Conservation (phyloP, 2,888 invertebrate species). For the Hololepta plana region DNA sequence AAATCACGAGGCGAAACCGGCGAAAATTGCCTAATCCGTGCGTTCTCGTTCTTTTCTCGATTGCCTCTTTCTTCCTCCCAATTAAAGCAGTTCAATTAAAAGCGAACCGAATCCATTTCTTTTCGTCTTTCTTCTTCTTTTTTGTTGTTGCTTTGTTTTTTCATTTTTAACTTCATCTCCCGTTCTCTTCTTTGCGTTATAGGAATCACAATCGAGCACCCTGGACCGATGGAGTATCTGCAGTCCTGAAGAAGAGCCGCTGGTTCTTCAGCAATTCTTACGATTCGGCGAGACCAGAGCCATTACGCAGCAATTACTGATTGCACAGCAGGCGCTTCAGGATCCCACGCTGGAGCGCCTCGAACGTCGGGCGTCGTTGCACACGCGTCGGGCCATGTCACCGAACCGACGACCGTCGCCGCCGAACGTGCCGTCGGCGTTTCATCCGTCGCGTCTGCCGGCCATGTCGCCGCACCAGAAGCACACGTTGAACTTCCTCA, state of each 20-base stretch:
- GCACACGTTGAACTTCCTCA: slow-evolving; percentile 28
- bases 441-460: slow-evolving; percentile 21
- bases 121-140: slow-evolving; percentile 1
- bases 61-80: too few species aligned
- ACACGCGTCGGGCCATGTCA: slow-evolving; percentile 38
- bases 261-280: slow-evolving; percentile 82
- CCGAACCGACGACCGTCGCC: slow-evolving; percentile 49
- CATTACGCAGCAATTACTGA: slow-evolving; percentile 48
- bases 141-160: slow-evolving; percentile 3
- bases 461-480: slow-evolving; percentile 29
- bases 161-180: too few species aligned
- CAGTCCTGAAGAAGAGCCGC: slow-evolving; percentile 74
- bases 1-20: too few species aligned
- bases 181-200: slow-evolving; percentile 31
- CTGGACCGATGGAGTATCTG: slow-evolving; percentile 82
- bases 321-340: slow-evolving; percentile 41
- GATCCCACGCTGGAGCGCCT: slow-evolving; percentile 37
- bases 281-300: slow-evolving; percentile 79
- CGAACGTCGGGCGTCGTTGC: slow-evolving; percentile 25
- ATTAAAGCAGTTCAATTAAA: too few species aligned
- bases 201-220: slow-evolving; percentile 60
- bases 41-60: too few species aligned
- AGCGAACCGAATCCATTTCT: too few species aligned
- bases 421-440: slow-evolving; percentile 32
- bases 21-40: too few species aligned